Conservation (phyloP, 2,797 vertebrate species). For the Alosa sapidissima region DNA sequence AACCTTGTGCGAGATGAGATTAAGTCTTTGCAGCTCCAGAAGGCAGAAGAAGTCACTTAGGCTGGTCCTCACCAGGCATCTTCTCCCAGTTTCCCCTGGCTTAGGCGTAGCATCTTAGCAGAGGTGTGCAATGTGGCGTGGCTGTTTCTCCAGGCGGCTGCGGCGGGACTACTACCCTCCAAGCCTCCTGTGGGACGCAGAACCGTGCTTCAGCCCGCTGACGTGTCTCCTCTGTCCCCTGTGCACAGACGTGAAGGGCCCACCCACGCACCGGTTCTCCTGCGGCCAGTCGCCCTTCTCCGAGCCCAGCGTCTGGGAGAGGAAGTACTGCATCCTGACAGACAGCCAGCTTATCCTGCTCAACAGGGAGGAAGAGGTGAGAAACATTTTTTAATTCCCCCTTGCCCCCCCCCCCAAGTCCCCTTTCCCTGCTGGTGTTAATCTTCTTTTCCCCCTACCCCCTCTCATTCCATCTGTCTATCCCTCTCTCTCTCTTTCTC, state of each 20-base stretch:
- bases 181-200: background rate
- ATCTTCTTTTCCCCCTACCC: background rate
- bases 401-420: conserved; percentile 11
- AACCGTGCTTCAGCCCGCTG: background rate
- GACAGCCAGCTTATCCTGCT: conserved; percentile 94
- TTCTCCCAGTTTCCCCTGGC: background rate
- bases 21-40: background rate
- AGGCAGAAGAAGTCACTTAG: background rate
- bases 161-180: background rate
- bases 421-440: conserved; percentile 22
- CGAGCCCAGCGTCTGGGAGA: conserved; percentile 84
- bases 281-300: conserved; percentile 91
- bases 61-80: background rate
- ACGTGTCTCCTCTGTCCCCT: conserved; percentile 33
- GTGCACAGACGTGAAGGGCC: conserved; percentile 89
- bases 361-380: conserved; percentile 90
- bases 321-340: conserved; percentile 91
- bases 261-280: conserved; percentile 87
- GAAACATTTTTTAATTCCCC: conserved; percentile 29
- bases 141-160: background rate
- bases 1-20: background rate
- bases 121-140: conserved; percentile 8
- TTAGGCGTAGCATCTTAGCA: background rate
- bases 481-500: conserved; percentile 29
- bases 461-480: background rate